Evolutionary conservation across 2,888 invertebrate genomes (phyloP), one percentile per base, ranked within the genome.

Genomic region (Sclerodermus sp.): DNA sequence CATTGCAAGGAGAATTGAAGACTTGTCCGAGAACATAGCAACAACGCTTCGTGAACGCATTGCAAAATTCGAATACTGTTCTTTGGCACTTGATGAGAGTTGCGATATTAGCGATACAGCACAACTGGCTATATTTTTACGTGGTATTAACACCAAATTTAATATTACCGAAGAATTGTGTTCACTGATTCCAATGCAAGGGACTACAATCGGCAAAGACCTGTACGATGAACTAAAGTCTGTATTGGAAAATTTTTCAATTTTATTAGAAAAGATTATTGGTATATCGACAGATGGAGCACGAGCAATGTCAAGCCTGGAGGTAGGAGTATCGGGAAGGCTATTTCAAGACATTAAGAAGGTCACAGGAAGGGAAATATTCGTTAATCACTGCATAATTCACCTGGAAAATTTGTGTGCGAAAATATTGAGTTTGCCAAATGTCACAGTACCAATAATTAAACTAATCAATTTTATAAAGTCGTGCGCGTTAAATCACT

Each of bases 281-380:
- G 34, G 16, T 2, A 16, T 47, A 17, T n/a, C 43, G 14, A 51
- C 51, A 8, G 51, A 40, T 40, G 51, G 51, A 44, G 40, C 51
- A 1, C 44, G 47, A 15, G 36, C 43, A 9, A 41, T 51, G 47
- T n/a, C n/a, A n/a, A n/a, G n/a, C n/a, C n/a, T n/a, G n/a, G n/a
- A n/a, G n/a, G n/a, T n/a, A n/a, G n/a, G n/a, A n/a, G n/a, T n/a
- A n/a, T n/a, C n/a, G n/a, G n/a, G n/a, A n/a, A n/a, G n/a, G n/a
- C n/a, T n/a, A n/a, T n/a, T n/a, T n/a, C n/a, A n/a, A n/a, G n/a
- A n/a, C n/a, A n/a, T n/a, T n/a, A n/a, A n/a, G n/a, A n/a, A n/a
- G n/a, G n/a, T n/a, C n/a, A n/a, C n/a, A n/a, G n/a, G n/a, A n/a
- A n/a, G n/a, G n/a, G n/a, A n/a, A n/a, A n/a, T n/a, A n/a, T n/a